Percentiles rank a stretch among this genome's conserved stretches.
These are phyloP conservation scores for Sporophila hypoxantha DNA, from an alignment of 2,113 vertebrate species.

Conservation along the genomic window DNA sequence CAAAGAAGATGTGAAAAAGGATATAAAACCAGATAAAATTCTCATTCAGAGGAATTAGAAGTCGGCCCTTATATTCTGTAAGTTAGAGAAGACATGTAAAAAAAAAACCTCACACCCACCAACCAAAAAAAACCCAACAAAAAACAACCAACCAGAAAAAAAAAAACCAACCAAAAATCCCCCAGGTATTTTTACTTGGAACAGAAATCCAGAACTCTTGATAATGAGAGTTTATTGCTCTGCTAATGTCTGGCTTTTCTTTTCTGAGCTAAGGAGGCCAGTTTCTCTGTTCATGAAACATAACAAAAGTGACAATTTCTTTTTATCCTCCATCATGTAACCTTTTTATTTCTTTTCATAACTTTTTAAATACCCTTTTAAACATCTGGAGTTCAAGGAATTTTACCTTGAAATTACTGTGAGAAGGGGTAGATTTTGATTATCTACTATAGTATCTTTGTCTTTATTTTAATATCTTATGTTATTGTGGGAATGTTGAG, in stretches of 20 bases:
- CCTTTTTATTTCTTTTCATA: background rate
- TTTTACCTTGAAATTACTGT: background rate
- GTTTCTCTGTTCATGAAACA: background rate
- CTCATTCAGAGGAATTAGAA: background rate
- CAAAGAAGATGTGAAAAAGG: background rate
- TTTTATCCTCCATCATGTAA: background rate
- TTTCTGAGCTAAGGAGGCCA: background rate
- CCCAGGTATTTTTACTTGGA: background rate
- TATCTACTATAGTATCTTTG: background rate
- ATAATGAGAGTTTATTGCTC: background rate
- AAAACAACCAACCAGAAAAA: background rate
- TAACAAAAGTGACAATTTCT: background rate
- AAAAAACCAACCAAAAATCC: background rate
- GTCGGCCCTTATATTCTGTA: background rate
- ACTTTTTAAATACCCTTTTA: background rate
- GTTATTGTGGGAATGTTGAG: background rate
- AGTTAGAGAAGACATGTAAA: background rate
- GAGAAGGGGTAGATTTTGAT: background rate
- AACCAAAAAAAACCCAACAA: background rate
- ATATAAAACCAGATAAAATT: background rate
- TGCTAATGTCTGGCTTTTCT: background rate
- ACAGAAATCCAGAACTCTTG: background rate
- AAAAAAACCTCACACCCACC: rapidly evolving
- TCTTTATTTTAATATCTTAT: background rate
- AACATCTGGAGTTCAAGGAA: background rate